These are phyloP conservation scores for Prochilodus magdalenae DNA, from an alignment of 2,113 vertebrate genomes.

Conservation along the genomic window DNA sequence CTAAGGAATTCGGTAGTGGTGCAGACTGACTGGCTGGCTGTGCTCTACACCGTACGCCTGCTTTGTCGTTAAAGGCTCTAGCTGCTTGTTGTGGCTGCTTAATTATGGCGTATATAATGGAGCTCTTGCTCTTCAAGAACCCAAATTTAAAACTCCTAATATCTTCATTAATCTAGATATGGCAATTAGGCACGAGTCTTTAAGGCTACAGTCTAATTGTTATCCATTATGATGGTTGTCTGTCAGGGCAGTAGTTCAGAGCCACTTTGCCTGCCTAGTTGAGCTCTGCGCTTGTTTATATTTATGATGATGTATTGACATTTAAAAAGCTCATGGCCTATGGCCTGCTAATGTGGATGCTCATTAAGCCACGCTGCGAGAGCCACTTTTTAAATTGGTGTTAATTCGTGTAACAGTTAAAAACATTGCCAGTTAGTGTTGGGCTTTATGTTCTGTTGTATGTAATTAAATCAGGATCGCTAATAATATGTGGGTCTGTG, in stretches of 20 bases:
- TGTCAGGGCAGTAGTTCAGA: constrained; percentile 58
- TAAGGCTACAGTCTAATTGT: constrained; percentile 65
- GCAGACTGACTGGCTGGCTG: neutral
- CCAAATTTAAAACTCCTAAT: constrained; percentile 45
- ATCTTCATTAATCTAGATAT: constrained; percentile 62
- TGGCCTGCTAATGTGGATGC: constrained; percentile 54
- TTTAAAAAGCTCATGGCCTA: constrained; percentile 54
- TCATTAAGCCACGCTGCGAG: constrained; percentile 44
- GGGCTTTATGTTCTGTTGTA: constrained; percentile 12
- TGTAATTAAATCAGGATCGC: constrained; percentile 8
- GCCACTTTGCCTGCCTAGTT: constrained; percentile 47
- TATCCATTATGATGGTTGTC: constrained; percentile 47
- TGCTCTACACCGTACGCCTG: neutral
- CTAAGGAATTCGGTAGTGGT: neutral
- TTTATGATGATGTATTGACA: constrained; percentile 58
- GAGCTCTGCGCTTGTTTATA: constrained; percentile 59
- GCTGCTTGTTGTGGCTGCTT: constrained; percentile 50
- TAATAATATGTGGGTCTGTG: neutral
- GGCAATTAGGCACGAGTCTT: constrained; percentile 47
- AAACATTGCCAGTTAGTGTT: constrained; percentile 35
- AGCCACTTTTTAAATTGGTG: constrained; percentile 43
- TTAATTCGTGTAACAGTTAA: constrained; percentile 55
- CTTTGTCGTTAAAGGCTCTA: constrained; percentile 25
- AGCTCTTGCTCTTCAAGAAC: constrained; percentile 52
- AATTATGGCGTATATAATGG: constrained; percentile 53